phyloP scores from a whole-genome alignment of 2,797 vertebrate species.

The Linurgus olivaceus region DNA sequence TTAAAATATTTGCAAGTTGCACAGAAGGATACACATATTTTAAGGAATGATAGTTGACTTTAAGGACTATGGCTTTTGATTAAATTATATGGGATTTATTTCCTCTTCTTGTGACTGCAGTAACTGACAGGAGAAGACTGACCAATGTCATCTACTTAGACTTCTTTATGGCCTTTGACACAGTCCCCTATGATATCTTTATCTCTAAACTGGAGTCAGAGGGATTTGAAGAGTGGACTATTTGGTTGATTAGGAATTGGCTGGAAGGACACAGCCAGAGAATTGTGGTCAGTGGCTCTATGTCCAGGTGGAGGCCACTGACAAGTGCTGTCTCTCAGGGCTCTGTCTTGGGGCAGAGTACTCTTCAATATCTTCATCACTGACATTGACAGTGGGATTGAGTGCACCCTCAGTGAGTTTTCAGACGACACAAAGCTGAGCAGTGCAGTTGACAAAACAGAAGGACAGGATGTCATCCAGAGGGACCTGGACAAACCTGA shows the following conservation, averaged over 20 bases:
- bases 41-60: neutral
- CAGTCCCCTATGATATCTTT: neutral
- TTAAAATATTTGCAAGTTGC: neutral
- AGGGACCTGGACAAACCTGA: neutral
- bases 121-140: neutral
- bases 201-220: neutral
- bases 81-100: neutral
- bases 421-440: neutral
- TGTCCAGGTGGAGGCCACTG: neutral
- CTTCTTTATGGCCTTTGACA: neutral
- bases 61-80: neutral
- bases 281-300: neutral
- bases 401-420: neutral
- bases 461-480: neutral
- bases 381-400: accelerated
- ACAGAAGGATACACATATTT: neutral
- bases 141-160: accelerated
- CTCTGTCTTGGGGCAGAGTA: neutral
- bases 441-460: neutral
- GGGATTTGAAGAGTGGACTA: neutral
- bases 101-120: neutral
- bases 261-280: neutral
- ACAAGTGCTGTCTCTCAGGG: neutral
- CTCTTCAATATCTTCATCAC: neutral
- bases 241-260: neutral